Conservation (phyloP, 1,140 invertebrate species). For the Drosophila varians region DNA sequence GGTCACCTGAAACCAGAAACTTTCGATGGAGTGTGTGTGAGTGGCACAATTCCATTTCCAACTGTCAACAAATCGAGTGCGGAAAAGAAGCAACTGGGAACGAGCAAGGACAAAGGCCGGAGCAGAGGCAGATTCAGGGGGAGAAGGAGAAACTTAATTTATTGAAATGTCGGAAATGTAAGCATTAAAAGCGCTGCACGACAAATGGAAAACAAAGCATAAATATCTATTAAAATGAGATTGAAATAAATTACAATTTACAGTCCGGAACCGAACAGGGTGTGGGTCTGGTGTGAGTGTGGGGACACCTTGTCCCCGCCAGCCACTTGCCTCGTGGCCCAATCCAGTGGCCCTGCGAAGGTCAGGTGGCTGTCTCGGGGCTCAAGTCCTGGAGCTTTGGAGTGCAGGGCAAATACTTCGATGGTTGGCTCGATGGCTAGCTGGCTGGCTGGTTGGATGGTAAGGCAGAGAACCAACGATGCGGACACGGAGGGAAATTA, state of each 20-base stretch:
- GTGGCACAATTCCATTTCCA: constrained; percentile 25
- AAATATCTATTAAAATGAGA: constrained; percentile 76
- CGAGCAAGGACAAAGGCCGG: background rate
- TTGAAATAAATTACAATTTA: constrained; percentile 74
- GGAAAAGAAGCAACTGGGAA: background rate
- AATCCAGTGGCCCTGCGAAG: constrained; percentile 16
- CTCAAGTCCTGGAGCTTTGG: constrained; percentile 28
- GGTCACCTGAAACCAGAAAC: background rate
- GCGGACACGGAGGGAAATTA: constrained; percentile 64
- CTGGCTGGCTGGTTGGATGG: constrained; percentile 3
- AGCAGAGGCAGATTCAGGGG: background rate
- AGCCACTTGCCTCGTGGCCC: background rate
- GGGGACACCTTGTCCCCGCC: no score
- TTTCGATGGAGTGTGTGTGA: background rate
- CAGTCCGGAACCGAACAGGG: background rate
- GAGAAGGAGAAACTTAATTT: constrained; percentile 41
- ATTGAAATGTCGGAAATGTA: constrained; percentile 61
- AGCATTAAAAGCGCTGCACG: constrained; percentile 41
- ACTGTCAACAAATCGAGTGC: constrained; percentile 56
- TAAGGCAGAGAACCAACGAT: constrained; percentile 52
- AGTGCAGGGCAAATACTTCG: constrained; percentile 73
- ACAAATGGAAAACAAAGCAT: constrained; percentile 65
- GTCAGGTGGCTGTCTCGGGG: constrained; percentile 38
- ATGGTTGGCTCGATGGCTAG: no score
- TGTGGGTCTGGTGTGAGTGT: background rate